These are phyloP conservation scores for Drosophila seguyi DNA, from an alignment of 1,140 invertebrate species.

Conservation along the genomic window DNA sequence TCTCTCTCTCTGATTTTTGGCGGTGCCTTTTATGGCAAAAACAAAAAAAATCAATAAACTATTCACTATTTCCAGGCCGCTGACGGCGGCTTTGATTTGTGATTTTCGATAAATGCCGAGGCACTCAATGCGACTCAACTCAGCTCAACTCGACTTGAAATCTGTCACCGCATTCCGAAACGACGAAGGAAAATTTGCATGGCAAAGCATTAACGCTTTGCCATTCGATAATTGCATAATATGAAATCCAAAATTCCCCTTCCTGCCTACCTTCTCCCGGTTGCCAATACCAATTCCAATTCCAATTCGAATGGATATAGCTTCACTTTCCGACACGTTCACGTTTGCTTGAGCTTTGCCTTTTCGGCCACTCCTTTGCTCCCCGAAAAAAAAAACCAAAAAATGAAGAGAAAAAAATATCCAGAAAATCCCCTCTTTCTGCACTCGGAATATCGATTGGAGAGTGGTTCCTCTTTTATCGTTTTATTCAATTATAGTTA, in stretches of 20 bases:
- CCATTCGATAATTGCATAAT: constrained; percentile 72
- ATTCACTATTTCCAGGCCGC: constrained; percentile 35
- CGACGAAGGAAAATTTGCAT: constrained; percentile 67
- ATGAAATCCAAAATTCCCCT: constrained; percentile 52
- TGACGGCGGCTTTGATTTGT: constrained; percentile 49
- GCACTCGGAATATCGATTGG: constrained; percentile 66
- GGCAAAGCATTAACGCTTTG: constrained; percentile 78
- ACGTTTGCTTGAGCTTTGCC: constrained; percentile 64
- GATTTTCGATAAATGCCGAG: constrained; percentile 51
- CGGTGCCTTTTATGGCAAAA: constrained; percentile 40
- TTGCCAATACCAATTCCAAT: constrained; percentile 11
- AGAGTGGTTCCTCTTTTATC: constrained; percentile 48
- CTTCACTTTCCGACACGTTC: constrained; percentile 62
- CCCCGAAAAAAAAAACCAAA: not conserved
- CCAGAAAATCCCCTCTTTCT: constrained; percentile 1
- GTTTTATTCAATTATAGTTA: constrained; percentile 79
- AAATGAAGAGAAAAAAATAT: not conserved
- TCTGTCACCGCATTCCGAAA: constrained; percentile 65
- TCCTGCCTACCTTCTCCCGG: not conserved
- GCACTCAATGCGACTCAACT: constrained; percentile 40
- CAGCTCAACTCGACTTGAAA: constrained; percentile 26
- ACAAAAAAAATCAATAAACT: constrained; percentile 48
- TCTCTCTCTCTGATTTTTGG: constrained; percentile 12
- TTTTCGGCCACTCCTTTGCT: constrained; percentile 56
- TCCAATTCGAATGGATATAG: constrained; percentile 48